Percentiles rank a stretch among this genome's conserved stretches.
These are phyloP conservation scores for Baronia brevicornis DNA, from an alignment of 2,888 invertebrate species.

Conservation along the genomic window DNA sequence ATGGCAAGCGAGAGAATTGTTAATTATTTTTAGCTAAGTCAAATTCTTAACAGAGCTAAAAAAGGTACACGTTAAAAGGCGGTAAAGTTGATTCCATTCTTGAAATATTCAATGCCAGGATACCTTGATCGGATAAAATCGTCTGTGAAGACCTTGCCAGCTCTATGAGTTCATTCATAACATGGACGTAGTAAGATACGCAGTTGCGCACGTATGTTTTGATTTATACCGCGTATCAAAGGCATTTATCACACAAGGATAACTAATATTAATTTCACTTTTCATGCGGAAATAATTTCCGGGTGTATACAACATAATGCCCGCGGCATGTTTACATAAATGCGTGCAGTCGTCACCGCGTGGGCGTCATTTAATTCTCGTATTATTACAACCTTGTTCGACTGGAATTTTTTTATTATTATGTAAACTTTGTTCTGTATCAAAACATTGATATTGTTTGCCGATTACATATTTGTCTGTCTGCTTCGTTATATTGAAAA, in stretches of 20 bases:
- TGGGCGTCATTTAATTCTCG: conserved; percentile 11
- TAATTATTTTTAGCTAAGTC: too few species aligned
- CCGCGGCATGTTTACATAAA: conserved; percentile 7
- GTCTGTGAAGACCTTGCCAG: conserved; percentile 10
- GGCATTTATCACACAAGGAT: conserved; percentile 8
- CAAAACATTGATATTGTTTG: too few species aligned
- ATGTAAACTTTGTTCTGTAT: conserved; percentile 5
- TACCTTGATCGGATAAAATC: conserved; percentile 8
- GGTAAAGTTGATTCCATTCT: too few species aligned
- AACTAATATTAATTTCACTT: conserved; percentile 5
- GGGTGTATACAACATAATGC: conserved; percentile 4
- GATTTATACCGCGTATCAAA: conserved; percentile 8
- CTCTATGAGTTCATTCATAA: conserved; percentile 12
- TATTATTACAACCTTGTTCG: conserved; percentile 15
- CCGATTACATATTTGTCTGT: too few species aligned
- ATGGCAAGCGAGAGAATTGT: too few species aligned
- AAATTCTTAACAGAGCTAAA: too few species aligned
- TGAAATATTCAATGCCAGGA: conserved; percentile 4
- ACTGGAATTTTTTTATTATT: conserved; percentile 9
- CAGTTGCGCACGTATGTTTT: conserved; percentile 8
- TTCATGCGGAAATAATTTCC: conserved; percentile 11
- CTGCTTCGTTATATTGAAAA: too few species aligned
- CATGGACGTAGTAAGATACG: conserved; percentile 2
- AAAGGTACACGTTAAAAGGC: too few species aligned
- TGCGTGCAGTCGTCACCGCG: conserved; percentile 6